These are phyloP conservation scores for Labeo rohita DNA, from an alignment of 2,113 vertebrate species.

Conservation along the genomic window DNA sequence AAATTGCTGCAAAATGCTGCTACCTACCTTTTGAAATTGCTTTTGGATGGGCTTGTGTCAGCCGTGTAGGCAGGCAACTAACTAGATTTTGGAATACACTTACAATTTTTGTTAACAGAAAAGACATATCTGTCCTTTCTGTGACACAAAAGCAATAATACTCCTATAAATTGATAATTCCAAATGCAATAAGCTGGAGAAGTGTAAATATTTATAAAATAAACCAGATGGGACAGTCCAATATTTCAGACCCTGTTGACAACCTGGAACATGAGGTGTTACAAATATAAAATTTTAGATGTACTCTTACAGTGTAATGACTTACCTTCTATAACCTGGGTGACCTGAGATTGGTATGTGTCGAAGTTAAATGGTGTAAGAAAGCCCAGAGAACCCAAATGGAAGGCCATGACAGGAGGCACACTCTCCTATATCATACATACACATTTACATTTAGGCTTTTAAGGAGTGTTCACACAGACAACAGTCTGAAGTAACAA, in stretches of 20 bases:
- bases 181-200: background rate
- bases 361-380: slow-evolving; percentile 82
- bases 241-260: background rate
- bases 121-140: background rate
- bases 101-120: background rate
- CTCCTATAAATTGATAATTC: background rate
- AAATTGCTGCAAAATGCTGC: background rate
- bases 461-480: background rate
- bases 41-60: background rate
- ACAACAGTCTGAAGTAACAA: background rate
- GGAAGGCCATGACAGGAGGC: slow-evolving; percentile 83
- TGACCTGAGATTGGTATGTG: slow-evolving; percentile 79
- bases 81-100: background rate
- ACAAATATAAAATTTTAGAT: background rate
- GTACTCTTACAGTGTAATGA: background rate
- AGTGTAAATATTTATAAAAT: background rate
- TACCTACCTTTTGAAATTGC: background rate
- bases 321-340: slow-evolving; percentile 81
- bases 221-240: background rate
- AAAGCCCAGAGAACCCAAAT: slow-evolving; percentile 82
- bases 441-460: background rate
- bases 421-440: slow-evolving; percentile 68
- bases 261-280: background rate
- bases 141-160: background rate
- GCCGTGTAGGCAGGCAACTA: background rate